Evolutionary conservation across 1,140 invertebrate genomes (phyloP).

Genomic region (Neodiprion lecontei): DNA sequence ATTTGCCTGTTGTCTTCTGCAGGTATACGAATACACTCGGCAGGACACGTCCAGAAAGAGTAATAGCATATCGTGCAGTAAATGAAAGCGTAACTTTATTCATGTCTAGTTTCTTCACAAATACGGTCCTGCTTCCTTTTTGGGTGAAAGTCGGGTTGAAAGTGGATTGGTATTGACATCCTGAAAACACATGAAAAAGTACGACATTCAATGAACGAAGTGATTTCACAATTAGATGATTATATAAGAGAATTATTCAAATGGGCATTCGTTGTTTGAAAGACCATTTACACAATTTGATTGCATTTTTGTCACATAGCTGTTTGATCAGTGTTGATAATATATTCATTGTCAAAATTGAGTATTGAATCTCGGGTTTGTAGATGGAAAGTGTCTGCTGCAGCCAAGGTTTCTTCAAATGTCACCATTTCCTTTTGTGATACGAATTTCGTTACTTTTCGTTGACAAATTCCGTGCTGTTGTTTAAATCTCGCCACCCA

Average conservation of each 20-base stretch:
- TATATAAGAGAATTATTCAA: background rate
- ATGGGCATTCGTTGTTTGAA: too few relatives aligned
- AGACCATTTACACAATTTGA: too few relatives aligned
- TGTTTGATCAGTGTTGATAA: conserved; percentile 21
- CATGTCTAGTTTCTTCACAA: conserved; percentile 16
- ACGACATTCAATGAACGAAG: background rate
- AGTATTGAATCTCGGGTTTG: background rate
- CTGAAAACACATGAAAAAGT: conserved; percentile 2
- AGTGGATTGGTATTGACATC: conserved; percentile 22
- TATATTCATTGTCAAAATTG: conserved; percentile 14
- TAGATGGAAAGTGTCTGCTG: conserved; percentile 13
- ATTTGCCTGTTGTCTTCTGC: background rate
- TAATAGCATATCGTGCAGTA: conserved; percentile 18
- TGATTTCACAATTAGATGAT: background rate
- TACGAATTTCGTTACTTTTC: conserved; percentile 15
- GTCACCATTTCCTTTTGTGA: background rate
- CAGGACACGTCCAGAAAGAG: background rate
- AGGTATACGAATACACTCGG: background rate
- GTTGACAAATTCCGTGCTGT: conserved; percentile 10
- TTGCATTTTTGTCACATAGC: background rate
- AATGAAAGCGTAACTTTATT: conserved; percentile 26
- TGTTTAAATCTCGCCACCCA: background rate
- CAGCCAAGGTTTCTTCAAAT: background rate
- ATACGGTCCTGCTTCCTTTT: conserved; percentile 16
- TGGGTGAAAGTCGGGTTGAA: conserved; percentile 18